A percentile compares a stretch with the other conserved stretches of the same genome.
Evolutionary conservation across 2,113 vertebrate genomes (phyloP).

Genomic region (Tautogolabrus adspersus): DNA sequence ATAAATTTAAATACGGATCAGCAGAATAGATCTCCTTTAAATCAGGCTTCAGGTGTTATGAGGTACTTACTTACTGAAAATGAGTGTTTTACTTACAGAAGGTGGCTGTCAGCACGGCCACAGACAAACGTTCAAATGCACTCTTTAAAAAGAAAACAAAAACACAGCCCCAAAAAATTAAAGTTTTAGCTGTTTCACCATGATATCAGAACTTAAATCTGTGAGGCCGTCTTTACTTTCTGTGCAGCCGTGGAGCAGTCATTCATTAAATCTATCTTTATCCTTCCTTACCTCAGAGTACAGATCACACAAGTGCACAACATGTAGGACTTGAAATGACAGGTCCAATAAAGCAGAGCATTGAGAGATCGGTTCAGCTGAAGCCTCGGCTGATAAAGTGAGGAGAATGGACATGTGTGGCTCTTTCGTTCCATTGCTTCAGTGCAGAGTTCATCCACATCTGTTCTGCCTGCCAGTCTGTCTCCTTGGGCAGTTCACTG

Average conservation of each 20-base stretch:
- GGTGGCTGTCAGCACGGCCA: background rate
- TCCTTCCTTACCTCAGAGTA: slow-evolving; percentile 32
- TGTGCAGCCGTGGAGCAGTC: slow-evolving; percentile 5
- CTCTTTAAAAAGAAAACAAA: background rate
- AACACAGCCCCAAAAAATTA: background rate
- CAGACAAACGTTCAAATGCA: background rate
- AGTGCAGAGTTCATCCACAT: background rate
- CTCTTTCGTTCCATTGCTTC: slow-evolving; percentile 36
- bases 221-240: background rate
- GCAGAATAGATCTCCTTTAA: no score
- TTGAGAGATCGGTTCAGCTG: slow-evolving; percentile 8
- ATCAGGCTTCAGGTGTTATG: background rate
- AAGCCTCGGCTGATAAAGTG: slow-evolving; percentile 28
- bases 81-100: background rate
- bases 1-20: no score
- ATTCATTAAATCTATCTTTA: slow-evolving; percentile 44
- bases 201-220: background rate
- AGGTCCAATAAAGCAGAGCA: slow-evolving; percentile 49
- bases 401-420: slow-evolving; percentile 10
- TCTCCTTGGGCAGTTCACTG: background rate
- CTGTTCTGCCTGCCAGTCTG: slow-evolving; percentile 28
- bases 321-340: slow-evolving; percentile 51
- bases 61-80: background rate
- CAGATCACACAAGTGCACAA: slow-evolving; percentile 39
- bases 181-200: background rate